phyloP scores from a whole-genome alignment of 1,140 invertebrate species.

The Drosophila orena region DNA sequence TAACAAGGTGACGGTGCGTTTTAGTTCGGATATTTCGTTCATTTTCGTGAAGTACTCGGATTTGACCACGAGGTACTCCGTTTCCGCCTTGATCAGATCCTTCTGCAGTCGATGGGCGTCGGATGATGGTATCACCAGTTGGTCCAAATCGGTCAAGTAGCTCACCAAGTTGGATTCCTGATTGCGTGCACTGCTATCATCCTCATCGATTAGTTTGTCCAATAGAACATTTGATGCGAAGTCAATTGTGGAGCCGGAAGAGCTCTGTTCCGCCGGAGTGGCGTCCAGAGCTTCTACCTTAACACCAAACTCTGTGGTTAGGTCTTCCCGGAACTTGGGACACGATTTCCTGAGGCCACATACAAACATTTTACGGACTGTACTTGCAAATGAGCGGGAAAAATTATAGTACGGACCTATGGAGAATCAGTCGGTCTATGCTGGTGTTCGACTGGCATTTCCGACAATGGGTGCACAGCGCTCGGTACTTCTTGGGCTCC shows the following conservation, averaged over 20 bases:
- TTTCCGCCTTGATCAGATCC: slow-evolving; percentile 45
- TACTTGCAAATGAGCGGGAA: slow-evolving; percentile 6
- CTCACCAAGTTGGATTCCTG: slow-evolving; percentile 10
- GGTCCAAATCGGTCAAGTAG: slow-evolving; percentile 32
- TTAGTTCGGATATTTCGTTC: slow-evolving; percentile 48
- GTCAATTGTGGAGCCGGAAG: background rate
- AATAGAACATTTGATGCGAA: slow-evolving; percentile 8
- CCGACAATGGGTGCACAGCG: slow-evolving; percentile 31
- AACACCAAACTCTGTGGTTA: slow-evolving; percentile 27
- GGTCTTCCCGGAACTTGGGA: slow-evolving; percentile 13
- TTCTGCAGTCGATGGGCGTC: slow-evolving; percentile 42
- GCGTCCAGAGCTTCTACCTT: background rate
- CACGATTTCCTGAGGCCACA: slow-evolving; percentile 32
- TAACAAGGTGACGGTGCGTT: slow-evolving; percentile 43
- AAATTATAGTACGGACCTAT: slow-evolving; percentile 18
- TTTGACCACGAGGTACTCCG: slow-evolving; percentile 45
- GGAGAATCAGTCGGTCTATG: slow-evolving; percentile 42
- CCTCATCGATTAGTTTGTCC: slow-evolving; percentile 37
- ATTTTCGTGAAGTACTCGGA: slow-evolving; percentile 42
- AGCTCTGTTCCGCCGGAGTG: background rate
- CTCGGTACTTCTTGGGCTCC: slow-evolving; percentile 31
- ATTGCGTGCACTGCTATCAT: slow-evolving; percentile 14
- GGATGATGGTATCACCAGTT: slow-evolving; percentile 10
- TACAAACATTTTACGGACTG: background rate
- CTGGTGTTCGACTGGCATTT: slow-evolving; percentile 46